Evolutionary conservation across 2,113 vertebrate species (phyloP), one percentile per base, ranked within the genome.

Genomic region (Hemibagrus wyckioides): DNA sequence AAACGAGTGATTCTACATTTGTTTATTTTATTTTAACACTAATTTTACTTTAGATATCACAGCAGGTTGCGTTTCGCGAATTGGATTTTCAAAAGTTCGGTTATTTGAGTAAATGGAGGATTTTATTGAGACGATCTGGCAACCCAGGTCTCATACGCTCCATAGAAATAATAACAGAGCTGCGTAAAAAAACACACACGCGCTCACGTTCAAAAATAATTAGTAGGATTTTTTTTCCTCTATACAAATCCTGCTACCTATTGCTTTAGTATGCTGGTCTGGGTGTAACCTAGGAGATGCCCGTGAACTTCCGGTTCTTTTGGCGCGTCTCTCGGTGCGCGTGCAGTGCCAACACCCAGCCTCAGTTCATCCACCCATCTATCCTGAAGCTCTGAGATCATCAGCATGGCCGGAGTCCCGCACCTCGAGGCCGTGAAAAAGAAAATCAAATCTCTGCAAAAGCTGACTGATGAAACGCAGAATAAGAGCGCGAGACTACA

Each of bases 361-460:
- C 17, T 80, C 44, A 23, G 19, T 11, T 56, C 52, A 48, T 75
- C 33, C 50, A 39, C 2, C 30, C 69, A 73, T 73, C 73, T 25
- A 79, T 50, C 44, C 39, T 14, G 44, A 48, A 77, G 23, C 73
- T 8, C 73, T 15, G 73, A n/a, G n/a, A n/a, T n/a, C 52, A 39
- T 57, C 52, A 77, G 44, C 41, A 76, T 99, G 97, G 95, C 97
- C 88, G 96, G 95, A 82, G 94, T 95, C 86, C 96, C 96, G 92
- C 97, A 97, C 56, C 91, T 99, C 89, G 97, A 99, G 92, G 97
- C 97, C 33, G 97, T 98, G 84, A 96, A 96, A 87, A 96, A 97
- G 91, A 99, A 98, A 94, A 98, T 98, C 80, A 96, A 96, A 86
- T 96, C 96, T 88, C 86, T 99, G 92, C 97, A 98, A 89, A 96